Evolutionary conservation across 2,113 vertebrate genomes (phyloP), one percentile per base, ranked within the genome.

Genomic region (Jacana jacana): DNA sequence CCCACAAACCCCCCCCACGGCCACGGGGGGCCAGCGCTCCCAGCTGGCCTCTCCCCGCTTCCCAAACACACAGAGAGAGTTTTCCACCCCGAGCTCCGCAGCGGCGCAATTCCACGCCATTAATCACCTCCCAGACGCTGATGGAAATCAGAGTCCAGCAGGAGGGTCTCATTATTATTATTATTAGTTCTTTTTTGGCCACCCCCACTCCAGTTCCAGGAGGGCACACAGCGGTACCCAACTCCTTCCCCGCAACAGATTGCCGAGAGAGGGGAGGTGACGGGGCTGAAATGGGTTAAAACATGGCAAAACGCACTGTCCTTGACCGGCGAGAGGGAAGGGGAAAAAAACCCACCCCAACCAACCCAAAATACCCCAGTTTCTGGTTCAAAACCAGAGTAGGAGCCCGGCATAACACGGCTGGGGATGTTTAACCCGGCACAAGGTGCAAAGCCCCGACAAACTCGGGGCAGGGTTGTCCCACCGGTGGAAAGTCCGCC

Each of bases 241-340:
- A 88, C 95, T 79, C 86, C 77, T 46, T 28, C 10, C 51, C 94
- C 1, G 20, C 94, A 97, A 97, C 95, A 97, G 96, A 95, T 91
- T 93, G 92, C 91, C 1, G 13, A 94, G 82, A 66, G 82, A 66
- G 6, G 3, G n/a, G n/a, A n/a, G 76, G 86, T 37, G 28, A 94
- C 46, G 10, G 92, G 17, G n/a, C 90, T 57, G 42, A 86, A 78
- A 92, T 8, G 88, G 90, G 68, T 81, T 55, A 86, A 95, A 94
- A 94, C 92, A 71, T 88, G 92, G 93, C 93, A 92, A 94, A 92
- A 72, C 88, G 84, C 33, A 1, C 65, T 42, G 87, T 48, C 91
- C 78, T 93, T 55, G 82, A 91, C 68, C 79, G 71, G 71, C 80
- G 30, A 93, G 60, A 19, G 12, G 24, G 13, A 35, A n/a, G 30